Percentiles rank a stretch among this genome's conserved stretches.
These are phyloP conservation scores for Magallana nippona DNA, from an alignment of 2,888 invertebrate genomes.

Conservation along the genomic window DNA sequence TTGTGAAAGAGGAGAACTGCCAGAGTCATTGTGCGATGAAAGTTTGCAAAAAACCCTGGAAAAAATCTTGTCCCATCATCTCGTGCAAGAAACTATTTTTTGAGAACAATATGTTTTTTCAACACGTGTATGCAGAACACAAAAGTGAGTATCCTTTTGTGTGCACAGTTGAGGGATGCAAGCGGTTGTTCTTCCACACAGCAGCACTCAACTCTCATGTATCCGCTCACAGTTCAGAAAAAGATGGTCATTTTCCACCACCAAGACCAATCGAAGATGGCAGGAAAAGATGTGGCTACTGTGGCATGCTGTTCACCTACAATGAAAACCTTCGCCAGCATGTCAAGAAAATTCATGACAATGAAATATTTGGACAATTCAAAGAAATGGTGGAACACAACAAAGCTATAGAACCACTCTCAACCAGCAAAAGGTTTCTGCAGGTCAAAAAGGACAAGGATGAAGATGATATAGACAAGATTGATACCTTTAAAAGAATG, in stretches of 20 bases:
- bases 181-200: conserved; percentile 10
- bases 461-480: conserved; percentile 4
- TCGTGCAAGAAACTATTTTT: conserved; percentile 19
- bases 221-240: not conserved
- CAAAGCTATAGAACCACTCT: not conserved
- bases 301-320: conserved; percentile 14
- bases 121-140: conserved; percentile 23
- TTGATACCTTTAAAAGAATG: conserved; percentile 22
- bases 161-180: conserved; percentile 20
- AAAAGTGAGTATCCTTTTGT: conserved; percentile 25
- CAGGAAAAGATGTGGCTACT: conserved; percentile 9
- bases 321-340: conserved; percentile 34
- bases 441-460: not conserved
- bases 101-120: conserved; percentile 29
- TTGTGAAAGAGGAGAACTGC: conserved; percentile 27
- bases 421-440: not conserved
- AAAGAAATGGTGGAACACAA: conserved; percentile 18
- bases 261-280: conserved; percentile 19
- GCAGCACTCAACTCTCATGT: conserved; percentile 15
- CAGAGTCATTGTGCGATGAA: conserved; percentile 18
- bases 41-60: conserved; percentile 17
- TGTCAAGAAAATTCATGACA: conserved; percentile 25
- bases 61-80: conserved; percentile 32
- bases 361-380: conserved; percentile 13
- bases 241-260: conserved; percentile 21